These are phyloP conservation scores for Schizothorax lantsangensis DNA, from an alignment of 2,797 vertebrate genomes.

Conservation along the genomic window DNA sequence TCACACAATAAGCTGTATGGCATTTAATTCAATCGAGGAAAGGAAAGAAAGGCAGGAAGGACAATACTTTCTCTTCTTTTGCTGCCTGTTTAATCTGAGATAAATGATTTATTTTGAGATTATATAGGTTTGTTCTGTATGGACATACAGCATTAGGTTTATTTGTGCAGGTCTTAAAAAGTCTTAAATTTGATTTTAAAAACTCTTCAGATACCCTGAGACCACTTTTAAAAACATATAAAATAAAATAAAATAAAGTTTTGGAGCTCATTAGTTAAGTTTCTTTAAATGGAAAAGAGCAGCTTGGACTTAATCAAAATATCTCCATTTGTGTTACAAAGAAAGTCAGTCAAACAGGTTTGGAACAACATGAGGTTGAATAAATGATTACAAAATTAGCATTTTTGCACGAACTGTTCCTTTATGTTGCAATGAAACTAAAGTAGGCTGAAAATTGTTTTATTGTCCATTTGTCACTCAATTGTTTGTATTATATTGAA, in stretches of 20 bases:
- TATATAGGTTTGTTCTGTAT: not conserved
- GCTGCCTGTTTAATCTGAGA: no score
- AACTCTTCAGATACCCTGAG: not conserved
- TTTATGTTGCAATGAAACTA: not conserved
- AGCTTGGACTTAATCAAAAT: not conserved
- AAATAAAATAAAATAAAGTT: no score
- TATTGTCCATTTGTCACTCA: not conserved
- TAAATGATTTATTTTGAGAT: not conserved
- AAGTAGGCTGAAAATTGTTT: not conserved
- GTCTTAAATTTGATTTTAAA: not conserved
- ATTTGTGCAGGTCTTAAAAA: not conserved
- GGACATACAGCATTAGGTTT: not conserved
- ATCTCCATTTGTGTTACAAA: not conserved
- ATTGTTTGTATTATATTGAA: no score
- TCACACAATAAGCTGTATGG: not conserved
- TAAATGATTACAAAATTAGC: not conserved
- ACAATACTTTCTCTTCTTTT: no score
- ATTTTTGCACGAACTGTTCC: not conserved
- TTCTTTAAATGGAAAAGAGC: not conserved
- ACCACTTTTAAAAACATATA: not conserved
- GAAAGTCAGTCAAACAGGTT: not conserved
- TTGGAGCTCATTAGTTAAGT: no score
- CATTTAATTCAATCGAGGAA: not conserved
- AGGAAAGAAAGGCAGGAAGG: not conserved
- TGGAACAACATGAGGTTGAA: not conserved